Percentiles rank a stretch among this genome's conserved stretches.
Evolutionary conservation across 2,888 invertebrate species (phyloP).

Genomic region (Cecidostiba fungosa): DNA sequence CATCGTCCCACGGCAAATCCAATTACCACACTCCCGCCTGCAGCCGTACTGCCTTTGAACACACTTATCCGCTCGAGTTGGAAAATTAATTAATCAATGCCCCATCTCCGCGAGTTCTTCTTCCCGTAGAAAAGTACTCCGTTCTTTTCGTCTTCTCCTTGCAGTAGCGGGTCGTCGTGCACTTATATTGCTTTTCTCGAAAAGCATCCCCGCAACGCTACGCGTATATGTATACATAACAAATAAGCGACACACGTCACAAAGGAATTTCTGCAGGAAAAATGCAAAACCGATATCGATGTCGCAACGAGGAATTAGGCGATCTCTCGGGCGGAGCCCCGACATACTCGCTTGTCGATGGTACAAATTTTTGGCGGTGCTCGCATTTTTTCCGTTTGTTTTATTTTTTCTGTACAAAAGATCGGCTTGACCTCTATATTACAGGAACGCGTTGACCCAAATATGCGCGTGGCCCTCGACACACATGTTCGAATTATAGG

Average conservation of each 20-base stretch:
- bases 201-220: too few species aligned
- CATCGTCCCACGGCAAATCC: slow-evolving; percentile 43
- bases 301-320: neutral
- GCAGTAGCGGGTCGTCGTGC: too few species aligned
- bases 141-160: neutral
- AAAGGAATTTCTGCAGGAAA: neutral
- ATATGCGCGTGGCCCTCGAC: too few species aligned
- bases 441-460: too few species aligned
- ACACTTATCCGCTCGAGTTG: slow-evolving; percentile 42
- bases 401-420: too few species aligned
- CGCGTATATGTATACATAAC: neutral
- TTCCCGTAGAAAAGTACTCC: neutral
- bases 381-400: too few species aligned
- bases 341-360: neutral
- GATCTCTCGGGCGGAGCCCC: neutral
- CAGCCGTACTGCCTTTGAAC: slow-evolving; percentile 39
- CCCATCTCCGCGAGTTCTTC: neutral
- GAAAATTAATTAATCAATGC: slow-evolving; percentile 59
- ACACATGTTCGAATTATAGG: neutral
- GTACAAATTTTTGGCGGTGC: neutral
- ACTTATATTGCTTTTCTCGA: too few species aligned
- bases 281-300: slow-evolving; percentile 14
- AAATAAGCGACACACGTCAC: neutral
- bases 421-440: too few species aligned
- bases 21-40: slow-evolving; percentile 25